Percentiles rank a stretch among this genome's conserved stretches.
phyloP scores from a whole-genome alignment of 2,888 invertebrate genomes.

The Agrochola litura region DNA sequence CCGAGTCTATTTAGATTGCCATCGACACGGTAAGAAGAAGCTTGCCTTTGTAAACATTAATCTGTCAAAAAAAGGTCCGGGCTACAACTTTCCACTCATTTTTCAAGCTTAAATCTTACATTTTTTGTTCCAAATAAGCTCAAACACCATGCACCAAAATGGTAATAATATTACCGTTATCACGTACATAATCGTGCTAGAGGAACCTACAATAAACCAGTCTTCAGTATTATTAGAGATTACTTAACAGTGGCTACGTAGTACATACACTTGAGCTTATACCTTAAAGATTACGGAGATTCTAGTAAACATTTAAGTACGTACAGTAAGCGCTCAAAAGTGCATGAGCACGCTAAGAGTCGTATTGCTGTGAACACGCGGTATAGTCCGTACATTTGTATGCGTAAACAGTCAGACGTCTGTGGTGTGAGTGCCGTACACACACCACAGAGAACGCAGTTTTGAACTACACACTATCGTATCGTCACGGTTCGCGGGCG shows the following conservation, averaged over 20 bases:
- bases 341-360: too few relatives aligned
- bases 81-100: background rate
- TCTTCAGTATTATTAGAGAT: background rate
- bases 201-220: background rate
- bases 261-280: constrained; percentile 18
- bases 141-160: background rate
- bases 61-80: background rate
- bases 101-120: background rate
- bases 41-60: background rate
- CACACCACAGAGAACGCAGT: too few relatives aligned
- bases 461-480: too few relatives aligned
- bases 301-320: background rate
- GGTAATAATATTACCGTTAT: background rate
- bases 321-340: too few relatives aligned
- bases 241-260: constrained; percentile 8
- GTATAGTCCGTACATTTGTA: too few relatives aligned
- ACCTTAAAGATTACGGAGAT: background rate
- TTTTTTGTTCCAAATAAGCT: background rate
- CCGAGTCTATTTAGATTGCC: too few relatives aligned
- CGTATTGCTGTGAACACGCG: too few relatives aligned
- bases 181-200: background rate
- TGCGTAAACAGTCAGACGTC: too few relatives aligned
- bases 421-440: too few relatives aligned
- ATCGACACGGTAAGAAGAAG: too few relatives aligned
- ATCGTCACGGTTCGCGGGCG: too few relatives aligned